A percentile compares a stretch with the other conserved stretches of the same genome.
Evolutionary conservation across 2,113 vertebrate species (phyloP).

Genomic region (cattle (Bos taurus)): DNA sequence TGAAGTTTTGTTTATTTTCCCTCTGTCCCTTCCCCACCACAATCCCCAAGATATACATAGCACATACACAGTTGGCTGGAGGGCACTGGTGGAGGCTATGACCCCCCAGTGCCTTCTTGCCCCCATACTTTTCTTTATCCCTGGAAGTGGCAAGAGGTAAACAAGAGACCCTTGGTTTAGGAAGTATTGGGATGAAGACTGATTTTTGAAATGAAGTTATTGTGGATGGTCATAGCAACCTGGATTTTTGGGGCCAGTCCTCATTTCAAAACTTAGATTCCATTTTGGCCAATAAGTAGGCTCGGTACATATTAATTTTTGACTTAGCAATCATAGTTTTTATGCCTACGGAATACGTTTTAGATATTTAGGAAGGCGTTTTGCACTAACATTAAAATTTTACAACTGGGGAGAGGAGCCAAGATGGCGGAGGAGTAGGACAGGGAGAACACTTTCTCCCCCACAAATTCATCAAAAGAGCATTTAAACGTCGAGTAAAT

Average conservation of each 20-base stretch:
- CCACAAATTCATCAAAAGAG: too few species aligned
- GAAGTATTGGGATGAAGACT: neutral
- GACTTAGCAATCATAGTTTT: neutral
- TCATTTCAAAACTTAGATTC: neutral
- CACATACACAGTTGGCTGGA: neutral
- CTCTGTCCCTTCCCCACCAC: neutral
- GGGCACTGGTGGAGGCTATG: neutral
- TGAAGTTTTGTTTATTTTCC: neutral
- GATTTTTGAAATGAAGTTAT: neutral
- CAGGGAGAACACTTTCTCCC: too few species aligned
- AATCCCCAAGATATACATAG: accelerated
- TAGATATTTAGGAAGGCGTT: neutral
- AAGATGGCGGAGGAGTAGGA: too few species aligned
- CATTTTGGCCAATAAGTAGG: neutral
- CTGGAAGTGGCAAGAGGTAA: neutral
- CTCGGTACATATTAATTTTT: neutral
- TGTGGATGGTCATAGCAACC: neutral
- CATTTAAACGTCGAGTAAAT: too few species aligned
- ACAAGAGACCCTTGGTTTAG: neutral
- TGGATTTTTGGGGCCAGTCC: neutral
- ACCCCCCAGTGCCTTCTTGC: neutral
- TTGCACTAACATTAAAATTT: neutral
- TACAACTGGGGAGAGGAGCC: too few species aligned
- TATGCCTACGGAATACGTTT: neutral
- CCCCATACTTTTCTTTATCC: neutral